Base-by-base conservation (phyloP, 2,797 vertebrate genomes). In the Vultur gryphus region DNA sequence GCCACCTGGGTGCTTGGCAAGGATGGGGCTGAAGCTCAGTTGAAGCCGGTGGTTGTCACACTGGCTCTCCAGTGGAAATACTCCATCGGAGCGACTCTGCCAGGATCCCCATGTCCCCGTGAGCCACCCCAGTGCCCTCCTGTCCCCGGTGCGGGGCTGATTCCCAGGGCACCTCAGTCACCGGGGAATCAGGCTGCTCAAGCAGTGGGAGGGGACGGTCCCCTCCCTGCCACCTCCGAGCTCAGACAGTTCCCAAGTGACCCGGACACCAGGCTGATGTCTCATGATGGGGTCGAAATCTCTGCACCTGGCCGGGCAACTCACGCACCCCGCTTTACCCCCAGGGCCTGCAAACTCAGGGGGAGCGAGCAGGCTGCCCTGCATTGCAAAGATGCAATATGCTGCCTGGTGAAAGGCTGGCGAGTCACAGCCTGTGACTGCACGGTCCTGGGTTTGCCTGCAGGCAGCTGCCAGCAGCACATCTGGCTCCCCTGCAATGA, bases 381-480 rank as follows among this genome's bases (percentile, higher is more conserved):
- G 23, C 15, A 3, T 25, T 2, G 15, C 33, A 9, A 17, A 44
- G n/a, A 24, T 4, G 18, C 33, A 4, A n/a, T 8, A 3, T 2
- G 28, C 19, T 84, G 54, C 46, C 59, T 10, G 64, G 28, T 15
- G 70, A 35, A 16, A n/a, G 23, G 43, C 9, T 58, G 73, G 55
- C 8, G 28, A 81, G 62, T 69, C 69, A 43, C 28, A 11, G 64
- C 21, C 35, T 7, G 58, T 31, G 58, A 57, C 54, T 16, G 35
- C 12, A 1, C 12, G 1, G 8, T 13, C n/a, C 54, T 1, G 25
- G 13, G 61, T 46, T 19, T 35, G 54, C 61, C 64, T 11, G 2
- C 28, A 16, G 66, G 6, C 67, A 73, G 54, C 64, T 61, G 75
- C 59, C 55, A 26, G 28, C 65, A 29, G 58, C 77, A 44, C 62